These are phyloP conservation scores for Sciurus niger DNA, from an alignment of 2,113 vertebrate genomes.

Conservation along the genomic window DNA sequence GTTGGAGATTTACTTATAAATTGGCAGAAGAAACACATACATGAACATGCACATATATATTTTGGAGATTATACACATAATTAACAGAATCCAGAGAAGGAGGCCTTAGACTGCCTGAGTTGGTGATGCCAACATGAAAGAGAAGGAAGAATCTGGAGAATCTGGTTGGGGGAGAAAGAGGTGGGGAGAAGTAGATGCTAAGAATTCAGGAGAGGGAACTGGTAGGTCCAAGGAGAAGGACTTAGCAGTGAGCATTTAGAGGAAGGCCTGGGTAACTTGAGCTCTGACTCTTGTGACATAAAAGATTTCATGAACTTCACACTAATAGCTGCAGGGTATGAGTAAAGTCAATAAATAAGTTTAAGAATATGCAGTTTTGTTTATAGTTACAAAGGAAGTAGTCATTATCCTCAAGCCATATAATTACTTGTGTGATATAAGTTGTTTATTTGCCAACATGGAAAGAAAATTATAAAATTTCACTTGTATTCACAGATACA, in stretches of 20 bases:
- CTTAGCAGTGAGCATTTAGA: background rate
- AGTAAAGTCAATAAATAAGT: background rate
- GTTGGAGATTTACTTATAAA: slow-evolving; percentile 16
- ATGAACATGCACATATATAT: background rate
- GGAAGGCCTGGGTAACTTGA: no score
- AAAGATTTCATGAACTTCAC: no score
- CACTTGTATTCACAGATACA: background rate
- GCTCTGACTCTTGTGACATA: no score
- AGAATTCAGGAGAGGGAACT: background rate
- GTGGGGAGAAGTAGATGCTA: background rate
- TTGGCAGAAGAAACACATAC: background rate
- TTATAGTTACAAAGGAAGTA: no score
- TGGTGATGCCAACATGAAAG: background rate
- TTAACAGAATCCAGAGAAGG: slow-evolving; percentile 15
- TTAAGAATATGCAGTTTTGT: no score
- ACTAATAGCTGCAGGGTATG: background rate
- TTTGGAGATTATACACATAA: background rate
- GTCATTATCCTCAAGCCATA: no score
- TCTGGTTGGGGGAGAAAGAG: background rate
- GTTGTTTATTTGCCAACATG: no score
- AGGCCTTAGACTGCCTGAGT: background rate
- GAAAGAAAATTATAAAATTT: no score
- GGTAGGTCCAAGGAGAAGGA: background rate
- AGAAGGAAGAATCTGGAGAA: background rate
- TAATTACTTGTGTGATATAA: no score